phyloP scores from a whole-genome alignment of 2,113 vertebrate species.

The Urocolius indicus region DNA sequence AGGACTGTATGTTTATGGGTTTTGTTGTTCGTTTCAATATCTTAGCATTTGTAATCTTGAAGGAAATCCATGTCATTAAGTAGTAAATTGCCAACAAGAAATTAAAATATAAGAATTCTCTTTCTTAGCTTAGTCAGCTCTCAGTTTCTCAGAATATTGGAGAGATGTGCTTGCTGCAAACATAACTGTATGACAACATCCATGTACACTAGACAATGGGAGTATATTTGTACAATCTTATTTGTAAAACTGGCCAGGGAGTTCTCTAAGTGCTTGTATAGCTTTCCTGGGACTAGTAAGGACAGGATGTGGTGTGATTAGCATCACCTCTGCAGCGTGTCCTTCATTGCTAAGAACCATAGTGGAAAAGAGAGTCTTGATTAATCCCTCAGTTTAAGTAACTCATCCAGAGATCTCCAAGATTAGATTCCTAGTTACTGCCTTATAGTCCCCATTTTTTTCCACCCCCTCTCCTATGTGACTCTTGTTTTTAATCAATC shows the following conservation, averaged over 20 bases:
- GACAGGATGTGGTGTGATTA: background rate
- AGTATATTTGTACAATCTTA: accelerated
- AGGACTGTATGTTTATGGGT: background rate
- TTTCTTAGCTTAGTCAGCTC: background rate
- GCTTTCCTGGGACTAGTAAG: background rate
- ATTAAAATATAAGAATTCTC: background rate
- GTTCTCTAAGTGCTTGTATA: background rate
- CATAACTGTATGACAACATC: background rate
- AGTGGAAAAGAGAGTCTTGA: background rate
- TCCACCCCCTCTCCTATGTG: background rate
- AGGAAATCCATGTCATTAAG: background rate
- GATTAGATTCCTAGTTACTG: background rate
- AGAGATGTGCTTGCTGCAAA: background rate
- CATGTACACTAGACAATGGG: background rate
- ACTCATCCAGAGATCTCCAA: background rate
- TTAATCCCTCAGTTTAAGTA: background rate
- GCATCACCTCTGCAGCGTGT: background rate
- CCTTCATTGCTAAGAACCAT: background rate
- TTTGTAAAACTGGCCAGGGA: background rate
- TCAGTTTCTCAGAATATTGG: background rate
- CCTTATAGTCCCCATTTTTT: background rate
- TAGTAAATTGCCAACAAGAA: background rate
- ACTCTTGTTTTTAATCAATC: background rate
- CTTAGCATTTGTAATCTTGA: background rate
- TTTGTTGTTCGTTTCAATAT: background rate